These are phyloP conservation scores for Egretta garzetta DNA, from an alignment of 2,113 vertebrate species.

Conservation along the genomic window DNA sequence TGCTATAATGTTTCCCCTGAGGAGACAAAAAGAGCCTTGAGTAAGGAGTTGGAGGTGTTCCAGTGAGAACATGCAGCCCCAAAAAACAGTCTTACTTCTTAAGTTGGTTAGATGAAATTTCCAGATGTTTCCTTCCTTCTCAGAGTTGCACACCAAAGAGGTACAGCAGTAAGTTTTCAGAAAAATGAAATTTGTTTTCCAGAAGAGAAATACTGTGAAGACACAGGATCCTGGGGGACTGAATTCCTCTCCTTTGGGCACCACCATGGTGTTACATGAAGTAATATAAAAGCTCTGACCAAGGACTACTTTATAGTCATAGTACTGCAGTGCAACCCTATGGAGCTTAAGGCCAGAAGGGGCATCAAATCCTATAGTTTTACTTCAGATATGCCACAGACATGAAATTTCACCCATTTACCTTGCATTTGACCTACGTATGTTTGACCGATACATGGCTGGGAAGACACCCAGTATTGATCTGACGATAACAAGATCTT, in stretches of 20 bases:
- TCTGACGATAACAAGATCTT: not conserved
- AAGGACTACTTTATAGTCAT: not conserved
- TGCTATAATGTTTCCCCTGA: constrained; percentile 5
- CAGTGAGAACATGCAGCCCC: constrained; percentile 3
- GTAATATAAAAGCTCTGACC: not conserved
- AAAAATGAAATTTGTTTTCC: not conserved
- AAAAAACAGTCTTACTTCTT: not conserved
- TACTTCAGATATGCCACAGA: not conserved
- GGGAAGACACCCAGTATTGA: not conserved
- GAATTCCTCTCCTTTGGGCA: not conserved
- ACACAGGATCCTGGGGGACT: not conserved
- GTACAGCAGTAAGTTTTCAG: not conserved
- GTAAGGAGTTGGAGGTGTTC: constrained; percentile 44
- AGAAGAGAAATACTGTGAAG: not conserved
- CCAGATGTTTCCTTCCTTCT: not conserved
- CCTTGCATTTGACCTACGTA: not conserved
- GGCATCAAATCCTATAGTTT: not conserved
- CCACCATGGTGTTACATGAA: not conserved
- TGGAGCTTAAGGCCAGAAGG: not conserved
- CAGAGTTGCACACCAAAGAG: not conserved
- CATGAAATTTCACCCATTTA: not conserved
- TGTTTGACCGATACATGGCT: not conserved
- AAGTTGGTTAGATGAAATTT: constrained; percentile 50
- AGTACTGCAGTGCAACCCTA: not conserved
- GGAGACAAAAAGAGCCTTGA: constrained; percentile 22